Conservation (phyloP, 2,797 vertebrate genomes). For the Perodicticus potto region DNA sequence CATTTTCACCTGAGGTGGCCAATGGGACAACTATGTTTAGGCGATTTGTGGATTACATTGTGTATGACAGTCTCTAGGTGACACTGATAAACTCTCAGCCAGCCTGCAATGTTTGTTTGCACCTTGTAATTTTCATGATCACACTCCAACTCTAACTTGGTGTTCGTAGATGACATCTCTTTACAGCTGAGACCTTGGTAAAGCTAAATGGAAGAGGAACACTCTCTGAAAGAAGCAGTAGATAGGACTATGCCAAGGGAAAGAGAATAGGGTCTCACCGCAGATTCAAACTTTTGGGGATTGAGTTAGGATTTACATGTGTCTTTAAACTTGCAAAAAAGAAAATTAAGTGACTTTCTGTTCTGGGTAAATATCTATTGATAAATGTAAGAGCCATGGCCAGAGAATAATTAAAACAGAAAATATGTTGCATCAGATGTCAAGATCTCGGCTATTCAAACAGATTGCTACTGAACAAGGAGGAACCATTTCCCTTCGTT, state of each 20-base stretch:
- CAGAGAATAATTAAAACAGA: slow-evolving; percentile 52
- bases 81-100: slow-evolving; percentile 77
- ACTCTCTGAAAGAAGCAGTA: slow-evolving; percentile 71
- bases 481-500: background rate
- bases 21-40: slow-evolving; percentile 79
- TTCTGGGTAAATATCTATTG: slow-evolving; percentile 12
- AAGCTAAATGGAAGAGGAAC: slow-evolving; percentile 77
- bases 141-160: slow-evolving; percentile 61
- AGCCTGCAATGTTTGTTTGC: slow-evolving; percentile 78
- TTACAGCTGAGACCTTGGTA: slow-evolving; percentile 75
- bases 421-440: slow-evolving; percentile 22
- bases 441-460: background rate
- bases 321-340: slow-evolving; percentile 75
- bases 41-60: slow-evolving; percentile 82
- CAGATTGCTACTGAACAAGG: background rate
- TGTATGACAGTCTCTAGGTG: slow-evolving; percentile 77
- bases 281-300: slow-evolving; percentile 64
- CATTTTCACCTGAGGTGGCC: slow-evolving; percentile 81
- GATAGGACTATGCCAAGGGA: slow-evolving; percentile 66
- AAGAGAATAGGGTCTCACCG: slow-evolving; percentile 56
- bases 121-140: slow-evolving; percentile 82
- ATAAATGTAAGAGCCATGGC: background rate
- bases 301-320: slow-evolving; percentile 61
- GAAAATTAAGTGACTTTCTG: slow-evolving; percentile 61
- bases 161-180: slow-evolving; percentile 72